Evolutionary conservation across 2,797 vertebrate species (phyloP), one percentile per base, ranked within the genome.

Genomic region (Arnoldichthys spilopterus): DNA sequence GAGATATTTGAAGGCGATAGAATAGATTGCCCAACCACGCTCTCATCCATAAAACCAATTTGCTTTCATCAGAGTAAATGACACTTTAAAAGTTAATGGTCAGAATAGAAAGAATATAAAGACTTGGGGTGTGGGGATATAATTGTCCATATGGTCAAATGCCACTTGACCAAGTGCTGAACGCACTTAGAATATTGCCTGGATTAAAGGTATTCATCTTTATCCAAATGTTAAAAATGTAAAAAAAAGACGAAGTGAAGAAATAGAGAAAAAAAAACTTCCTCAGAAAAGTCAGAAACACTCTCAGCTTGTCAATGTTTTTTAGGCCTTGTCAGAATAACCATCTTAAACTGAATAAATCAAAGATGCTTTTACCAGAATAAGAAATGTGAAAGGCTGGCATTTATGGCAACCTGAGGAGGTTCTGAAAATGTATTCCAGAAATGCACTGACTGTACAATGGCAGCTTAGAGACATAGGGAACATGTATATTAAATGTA

Each of bases 1-100:
- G 53, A 45, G 67, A 76, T 76, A 61, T 83, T 76, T 64, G 28
- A 22, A 61, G 43, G 18, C 0, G 53, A 70, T n/a, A 66, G 68
- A 62, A 78, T 26, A 32, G 68, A 58, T 73, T 75, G 59, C 74
- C 30, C 53, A 61, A 58, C 40, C 59, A 66, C 30, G 47, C 64
- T 89, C 84, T 78, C 76, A 75, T 85, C 79, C 82, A 76, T 72
- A 53, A 89, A 92, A 92, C 90, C 87, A 88, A 88, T 91, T 66
- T 68, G 20, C 37, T 58, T 78, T 89, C 87, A 88, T 89, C 87
- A 87, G 74, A 79, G 34, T 74, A 89, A 89, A 92, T 89, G 87
- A 87, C 87, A 87, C 89, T 92, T 87, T 62, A 62, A 74, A 49
- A 81, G 85, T 88, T 85, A 85, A 64, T 37, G 70, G 68, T 80